phyloP scores from a whole-genome alignment of 2,113 vertebrate genomes.

The Columba livia region DNA sequence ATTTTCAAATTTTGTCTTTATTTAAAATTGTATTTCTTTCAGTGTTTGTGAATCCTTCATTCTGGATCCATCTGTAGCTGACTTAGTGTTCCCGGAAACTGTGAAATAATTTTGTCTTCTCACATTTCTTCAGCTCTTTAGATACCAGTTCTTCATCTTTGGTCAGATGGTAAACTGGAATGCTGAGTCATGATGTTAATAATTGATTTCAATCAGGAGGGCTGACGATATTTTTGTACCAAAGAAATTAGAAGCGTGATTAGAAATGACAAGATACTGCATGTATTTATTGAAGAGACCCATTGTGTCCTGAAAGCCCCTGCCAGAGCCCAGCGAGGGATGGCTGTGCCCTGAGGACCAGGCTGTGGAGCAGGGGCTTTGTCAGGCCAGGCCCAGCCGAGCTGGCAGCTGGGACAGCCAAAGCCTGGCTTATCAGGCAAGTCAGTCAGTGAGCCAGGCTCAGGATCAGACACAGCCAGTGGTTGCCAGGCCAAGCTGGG shows the following conservation, averaged over 20 bases:
- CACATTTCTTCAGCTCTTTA: fast-evolving
- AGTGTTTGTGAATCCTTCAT: background rate
- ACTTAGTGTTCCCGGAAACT: background rate
- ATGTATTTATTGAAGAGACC: background rate
- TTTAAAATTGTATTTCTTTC: background rate
- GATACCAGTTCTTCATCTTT: background rate
- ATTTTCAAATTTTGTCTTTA: background rate
- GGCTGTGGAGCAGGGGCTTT: background rate
- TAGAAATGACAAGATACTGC: background rate
- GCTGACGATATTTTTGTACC: background rate
- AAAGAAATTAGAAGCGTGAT: background rate
- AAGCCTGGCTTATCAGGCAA: background rate
- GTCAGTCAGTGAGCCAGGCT: background rate
- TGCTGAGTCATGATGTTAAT: background rate
- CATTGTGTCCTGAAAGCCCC: background rate
- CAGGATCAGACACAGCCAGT: background rate
- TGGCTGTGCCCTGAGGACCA: background rate
- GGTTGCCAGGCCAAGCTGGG: fast-evolving
- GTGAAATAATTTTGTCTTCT: background rate
- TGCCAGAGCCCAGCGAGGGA: fast-evolving
- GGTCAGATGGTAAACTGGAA: background rate
- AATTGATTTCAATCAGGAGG: background rate
- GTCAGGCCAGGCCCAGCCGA: background rate
- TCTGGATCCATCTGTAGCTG: background rate
- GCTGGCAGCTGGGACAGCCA: background rate